phyloP scores from a whole-genome alignment of 2,113 vertebrate genomes.

The Aix galericulata region DNA sequence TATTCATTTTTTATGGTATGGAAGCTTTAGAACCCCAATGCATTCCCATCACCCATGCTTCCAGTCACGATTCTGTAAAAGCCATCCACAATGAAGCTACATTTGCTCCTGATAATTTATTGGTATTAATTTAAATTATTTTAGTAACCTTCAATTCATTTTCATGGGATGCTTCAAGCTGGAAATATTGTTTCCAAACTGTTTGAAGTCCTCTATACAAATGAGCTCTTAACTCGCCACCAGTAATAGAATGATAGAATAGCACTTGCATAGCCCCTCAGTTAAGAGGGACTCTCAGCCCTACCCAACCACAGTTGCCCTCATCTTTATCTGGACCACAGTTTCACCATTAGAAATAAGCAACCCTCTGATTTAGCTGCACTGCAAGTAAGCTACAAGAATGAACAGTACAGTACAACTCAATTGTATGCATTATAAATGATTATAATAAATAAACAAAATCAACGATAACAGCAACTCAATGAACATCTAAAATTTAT shows the following conservation, averaged over 20 bases:
- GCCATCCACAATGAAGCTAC: not conserved
- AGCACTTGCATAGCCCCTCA: not conserved
- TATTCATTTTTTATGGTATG: not conserved
- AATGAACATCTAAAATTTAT: not conserved
- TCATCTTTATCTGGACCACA: not conserved
- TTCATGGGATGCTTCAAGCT: not conserved
- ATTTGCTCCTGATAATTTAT: not conserved
- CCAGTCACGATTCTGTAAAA: not conserved
- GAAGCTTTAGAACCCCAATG: not conserved
- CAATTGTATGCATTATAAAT: too few species aligned
- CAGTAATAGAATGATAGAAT: fast-evolving
- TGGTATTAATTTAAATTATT: not conserved
- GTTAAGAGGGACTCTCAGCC: not conserved
- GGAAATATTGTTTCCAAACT: not conserved
- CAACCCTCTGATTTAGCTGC: fast-evolving
- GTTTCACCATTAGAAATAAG: not conserved
- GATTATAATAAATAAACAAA: not conserved
- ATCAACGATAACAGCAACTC: not conserved
- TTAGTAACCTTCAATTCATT: not conserved
- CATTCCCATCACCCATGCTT: not conserved
- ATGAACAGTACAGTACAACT: not conserved
- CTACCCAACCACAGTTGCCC: not conserved
- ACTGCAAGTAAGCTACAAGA: not conserved
- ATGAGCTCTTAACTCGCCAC: not conserved
- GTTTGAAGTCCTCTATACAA: not conserved